Base-by-base conservation (phyloP, 2,888 invertebrate species). In the Ophion obscuratus region DNA sequence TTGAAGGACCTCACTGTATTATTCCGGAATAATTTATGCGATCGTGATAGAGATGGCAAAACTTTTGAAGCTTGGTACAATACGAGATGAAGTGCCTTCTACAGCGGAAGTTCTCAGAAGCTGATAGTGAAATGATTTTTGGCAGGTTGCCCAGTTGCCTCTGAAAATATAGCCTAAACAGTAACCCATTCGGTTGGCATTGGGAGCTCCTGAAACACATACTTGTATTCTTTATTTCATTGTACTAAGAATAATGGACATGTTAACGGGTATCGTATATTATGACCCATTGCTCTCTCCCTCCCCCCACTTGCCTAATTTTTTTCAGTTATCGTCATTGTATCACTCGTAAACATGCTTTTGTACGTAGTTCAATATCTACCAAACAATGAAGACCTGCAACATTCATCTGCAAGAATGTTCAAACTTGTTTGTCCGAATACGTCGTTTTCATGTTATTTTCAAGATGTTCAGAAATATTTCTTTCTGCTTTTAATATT, bases 61-160 rank as follows among this genome's bases (percentile, higher is more conserved):
- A 20, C 24, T 73, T 81, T 67, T 61, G 61, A 59, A 71, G 59
- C 77, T 44, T 40, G 31, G 17, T 67, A 24, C 27, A 31, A 24
- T 14, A 20, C 9, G 36, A 68, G 47, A 66, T 76, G 53, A 47
- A 64, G 11, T 7, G 11, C 11, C 11, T 66, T n/a, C 77, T 36
- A 31, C 44, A 31, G 57, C 64, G 59, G 6, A 61, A 31, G 27
- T 27, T 2, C 24, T 57, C 70, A 53, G 62, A 11, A 64, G 24
- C 27, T 70, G 53, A 17, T 66, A 75, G 83, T 31, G n/a, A 27
- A 75, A 31, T 70, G 71, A 75, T 76, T 80, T 73, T 84, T 84
- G 84, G 84, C 84, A 76, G 76, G 61, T 4, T 59, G 80, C 80
- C 80, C 76, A 80, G 47, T 70, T 47, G 75, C 75, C 64, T 62